These are phyloP conservation scores for Pseudomyrmex concolor DNA, from an alignment of 1,140 invertebrate species.

Conservation along the genomic window DNA sequence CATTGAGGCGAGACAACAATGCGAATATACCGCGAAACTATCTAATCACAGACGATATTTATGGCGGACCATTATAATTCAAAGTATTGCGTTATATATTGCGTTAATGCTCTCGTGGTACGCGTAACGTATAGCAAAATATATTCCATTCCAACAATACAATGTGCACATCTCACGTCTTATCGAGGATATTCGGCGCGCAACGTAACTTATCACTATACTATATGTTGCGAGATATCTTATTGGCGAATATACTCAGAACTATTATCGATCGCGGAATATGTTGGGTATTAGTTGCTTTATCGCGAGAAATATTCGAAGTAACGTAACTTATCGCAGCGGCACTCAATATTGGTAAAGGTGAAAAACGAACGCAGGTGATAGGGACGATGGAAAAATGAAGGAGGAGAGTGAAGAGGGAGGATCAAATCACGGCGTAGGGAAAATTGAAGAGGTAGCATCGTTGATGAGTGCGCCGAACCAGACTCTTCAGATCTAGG, in stretches of 20 bases:
- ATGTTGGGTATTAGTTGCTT: conserved; percentile 50
- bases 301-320: conserved; percentile 39
- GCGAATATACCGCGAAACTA: conserved; percentile 25
- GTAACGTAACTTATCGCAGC: conserved; percentile 32
- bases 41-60: conserved; percentile 17
- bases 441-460: conserved; percentile 52
- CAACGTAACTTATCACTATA: conserved; percentile 22
- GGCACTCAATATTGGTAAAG: conserved; percentile 56
- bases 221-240: conserved; percentile 14
- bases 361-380: conserved; percentile 53
- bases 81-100: conserved; percentile 17
- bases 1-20: conserved; percentile 14
- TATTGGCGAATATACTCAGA: background rate
- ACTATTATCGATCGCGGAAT: background rate
- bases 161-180: conserved; percentile 2
- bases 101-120: background rate
- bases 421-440: conserved; percentile 41
- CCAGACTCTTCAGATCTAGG: conserved; percentile 45
- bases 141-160: background rate
- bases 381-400: conserved; percentile 36
- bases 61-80: background rate
- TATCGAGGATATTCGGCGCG: conserved; percentile 38
- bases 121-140: conserved; percentile 5
- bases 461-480: conserved; percentile 45
- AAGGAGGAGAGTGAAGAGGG: background rate